Base-by-base conservation (phyloP, 2,113 vertebrate genomes). In the Tyrannus savana region DNA sequence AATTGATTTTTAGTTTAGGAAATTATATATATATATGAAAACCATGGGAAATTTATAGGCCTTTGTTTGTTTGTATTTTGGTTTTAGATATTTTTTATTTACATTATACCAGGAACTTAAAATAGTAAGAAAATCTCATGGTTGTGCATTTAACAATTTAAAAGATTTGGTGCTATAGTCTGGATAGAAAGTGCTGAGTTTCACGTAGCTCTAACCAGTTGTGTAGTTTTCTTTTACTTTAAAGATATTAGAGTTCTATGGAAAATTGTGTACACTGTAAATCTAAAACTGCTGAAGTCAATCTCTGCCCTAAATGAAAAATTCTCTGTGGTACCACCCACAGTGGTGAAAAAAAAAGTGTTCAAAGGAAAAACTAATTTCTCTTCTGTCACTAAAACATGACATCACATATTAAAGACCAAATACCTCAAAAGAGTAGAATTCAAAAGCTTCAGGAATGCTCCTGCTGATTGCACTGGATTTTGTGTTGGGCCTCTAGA, bases 341-440 rank as follows among this genome's bases (percentile, higher is more conserved):
- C 93, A 76, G 73, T 64, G 82, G 84, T 97, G 95, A 97, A 96
- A 89, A 90, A 97, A 88, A 95, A 95, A 67, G 39, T 1, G 18
- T 76, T 46, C n/a, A 86, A 74, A 62, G 66, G 87, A 79, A 79
- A 73, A 93, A 59, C 35, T 91, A 69, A 69, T 96, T 92, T 90
- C 58, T 92, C 33, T 6, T 83, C 42, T 53, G 49, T 15, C 84
- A 88, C 28, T 46, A 83, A 88, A 81, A 64, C 56, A 44, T 33
- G 56, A 58, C 23, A 84, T 58, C 42, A 73, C 12, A 25, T 73
- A 56, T 74, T 75, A 82, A 12, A 47, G 64, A 46, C 15, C 7
- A 78, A 78, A 56, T 75, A 37, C 22, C 68, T 84, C 81, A 81
- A 67, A 63, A 41, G 7, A 69, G 3, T 35, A 27, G 42, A 66